phyloP scores from a whole-genome alignment of 1,140 invertebrate species.

The Lysiphlebus fabarum region DNA sequence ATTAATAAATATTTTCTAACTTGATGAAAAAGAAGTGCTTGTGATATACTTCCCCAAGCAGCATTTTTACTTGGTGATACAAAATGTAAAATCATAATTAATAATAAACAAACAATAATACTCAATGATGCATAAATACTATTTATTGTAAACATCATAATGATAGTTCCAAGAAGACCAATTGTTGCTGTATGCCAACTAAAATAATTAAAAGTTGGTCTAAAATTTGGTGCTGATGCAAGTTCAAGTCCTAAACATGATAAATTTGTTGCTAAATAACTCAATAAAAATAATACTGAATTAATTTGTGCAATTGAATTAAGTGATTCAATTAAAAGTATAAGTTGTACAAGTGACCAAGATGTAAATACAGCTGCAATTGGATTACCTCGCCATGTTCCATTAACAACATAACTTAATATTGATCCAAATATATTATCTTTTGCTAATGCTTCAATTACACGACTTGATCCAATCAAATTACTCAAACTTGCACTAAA shows the following conservation, averaged over 20 bases:
- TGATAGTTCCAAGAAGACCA: slow-evolving; percentile 80
- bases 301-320: slow-evolving; percentile 97
- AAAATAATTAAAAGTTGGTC: slow-evolving; percentile 96
- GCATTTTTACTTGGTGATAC: slow-evolving; percentile 81
- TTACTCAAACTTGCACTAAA: slow-evolving; percentile 95
- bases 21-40: slow-evolving; percentile 98
- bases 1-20: slow-evolving; percentile 93
- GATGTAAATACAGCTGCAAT: slow-evolving; percentile 86
- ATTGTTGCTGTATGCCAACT: slow-evolving; percentile 89
- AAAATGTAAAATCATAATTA: slow-evolving; percentile 87
- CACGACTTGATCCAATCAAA: slow-evolving; percentile 92
- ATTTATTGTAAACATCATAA: slow-evolving; percentile 96
- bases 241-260: slow-evolving; percentile 91
- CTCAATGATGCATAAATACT: slow-evolving; percentile 84
- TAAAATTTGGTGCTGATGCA: slow-evolving; percentile 95
- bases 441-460: slow-evolving; percentile 92
- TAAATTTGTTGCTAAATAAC: slow-evolving; percentile 94
- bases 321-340: slow-evolving; percentile 88
- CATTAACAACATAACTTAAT: slow-evolving; percentile 67
- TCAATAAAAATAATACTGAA: slow-evolving; percentile 93
- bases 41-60: slow-evolving; percentile 95
- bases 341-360: slow-evolving; percentile 85
- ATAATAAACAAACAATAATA: slow-evolving; percentile 79
- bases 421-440: slow-evolving; percentile 90
- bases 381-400: slow-evolving; percentile 80